Percentiles rank a stretch among this genome's conserved stretches.
Evolutionary conservation across 1,140 invertebrate genomes (phyloP).

Genomic region (Leguminivora glycinivorella): DNA sequence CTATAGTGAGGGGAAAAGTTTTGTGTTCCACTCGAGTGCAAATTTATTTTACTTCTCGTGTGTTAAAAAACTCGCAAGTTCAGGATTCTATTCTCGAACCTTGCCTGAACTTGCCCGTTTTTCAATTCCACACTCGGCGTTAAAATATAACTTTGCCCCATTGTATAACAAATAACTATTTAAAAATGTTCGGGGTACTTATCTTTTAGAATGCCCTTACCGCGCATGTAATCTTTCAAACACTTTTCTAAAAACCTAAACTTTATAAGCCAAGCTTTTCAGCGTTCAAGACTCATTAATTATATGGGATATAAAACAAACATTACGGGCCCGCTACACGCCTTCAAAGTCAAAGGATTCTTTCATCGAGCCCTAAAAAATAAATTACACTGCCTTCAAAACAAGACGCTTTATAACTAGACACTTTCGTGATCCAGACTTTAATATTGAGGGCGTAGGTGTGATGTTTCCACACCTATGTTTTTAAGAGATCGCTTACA

Average conservation of each 20-base stretch:
- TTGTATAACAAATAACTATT: too few relatives aligned
- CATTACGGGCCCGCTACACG: neutral
- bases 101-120: too few relatives aligned
- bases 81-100: too few relatives aligned
- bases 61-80: too few relatives aligned
- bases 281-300: conserved; percentile 19
- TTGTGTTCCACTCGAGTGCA: too few relatives aligned
- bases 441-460: neutral
- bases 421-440: neutral
- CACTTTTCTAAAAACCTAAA: neutral
- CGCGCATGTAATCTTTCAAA: neutral
- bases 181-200: too few relatives aligned
- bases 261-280: conserved; percentile 1
- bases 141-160: too few relatives aligned
- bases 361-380: conserved; percentile 13
- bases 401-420: conserved; percentile 12
- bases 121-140: too few relatives aligned
- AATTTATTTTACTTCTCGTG: too few relatives aligned
- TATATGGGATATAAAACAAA: conserved; percentile 18
- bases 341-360: conserved; percentile 16
- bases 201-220: neutral
- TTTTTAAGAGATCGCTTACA: neutral
- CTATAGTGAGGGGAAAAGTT: too few relatives aligned
- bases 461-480: neutral
- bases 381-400: conserved; percentile 20